Conservation (phyloP, 2,113 vertebrate genomes). For the Lagenorhynchus albirostris region DNA sequence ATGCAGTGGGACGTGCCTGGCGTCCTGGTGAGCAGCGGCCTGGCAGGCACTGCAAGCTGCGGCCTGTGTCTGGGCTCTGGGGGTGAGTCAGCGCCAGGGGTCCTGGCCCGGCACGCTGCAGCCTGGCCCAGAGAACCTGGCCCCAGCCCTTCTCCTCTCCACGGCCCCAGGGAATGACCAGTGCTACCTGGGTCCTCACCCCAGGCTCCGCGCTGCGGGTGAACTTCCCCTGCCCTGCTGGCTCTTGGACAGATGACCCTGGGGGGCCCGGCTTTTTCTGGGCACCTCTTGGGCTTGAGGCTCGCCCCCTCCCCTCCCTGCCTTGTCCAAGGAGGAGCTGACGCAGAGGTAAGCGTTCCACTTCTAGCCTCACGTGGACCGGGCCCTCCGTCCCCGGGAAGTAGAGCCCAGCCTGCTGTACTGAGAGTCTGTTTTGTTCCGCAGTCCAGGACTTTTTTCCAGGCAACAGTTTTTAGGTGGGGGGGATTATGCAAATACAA, state of each 20-base stretch:
- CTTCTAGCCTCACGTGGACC: background rate
- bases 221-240: background rate
- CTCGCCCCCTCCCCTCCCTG: background rate
- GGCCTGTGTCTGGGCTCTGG: background rate
- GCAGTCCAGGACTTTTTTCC: background rate
- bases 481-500: background rate
- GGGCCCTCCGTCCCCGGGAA: background rate
- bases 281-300: background rate
- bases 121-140: background rate
- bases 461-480: background rate
- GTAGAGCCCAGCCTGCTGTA: background rate
- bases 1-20: conserved; percentile 54
- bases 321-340: background rate
- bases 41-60: conserved; percentile 6
- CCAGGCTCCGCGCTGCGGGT: background rate
- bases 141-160: background rate
- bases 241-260: background rate
- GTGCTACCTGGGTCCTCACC: too few relatives aligned
- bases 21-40: background rate
- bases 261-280: background rate
- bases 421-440: background rate
- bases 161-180: background rate
- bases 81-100: conserved; percentile 50
- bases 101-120: background rate
- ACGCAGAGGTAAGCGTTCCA: background rate